Evolutionary conservation across 2,113 vertebrate genomes (phyloP), one percentile per base, ranked within the genome.

Genomic region (Seriola quinqueradiata): DNA sequence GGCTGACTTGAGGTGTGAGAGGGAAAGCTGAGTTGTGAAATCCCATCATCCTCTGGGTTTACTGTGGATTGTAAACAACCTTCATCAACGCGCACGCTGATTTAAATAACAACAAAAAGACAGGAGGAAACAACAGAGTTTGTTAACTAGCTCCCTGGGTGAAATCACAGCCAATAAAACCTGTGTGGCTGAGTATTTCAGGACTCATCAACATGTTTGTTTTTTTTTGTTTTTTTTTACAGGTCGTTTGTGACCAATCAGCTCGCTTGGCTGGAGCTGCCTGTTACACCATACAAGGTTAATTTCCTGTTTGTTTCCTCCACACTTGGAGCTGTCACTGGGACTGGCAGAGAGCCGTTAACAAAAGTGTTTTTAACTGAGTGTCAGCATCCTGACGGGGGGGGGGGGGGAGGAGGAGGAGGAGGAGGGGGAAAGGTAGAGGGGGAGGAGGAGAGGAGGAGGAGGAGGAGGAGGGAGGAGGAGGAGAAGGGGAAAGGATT

Each of bases 231-330:
- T 40, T 66, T 61, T 71, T 60, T 73, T 69, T 57, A 23, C 44
- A 60, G 57, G 57, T 81, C 23, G 3, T 58, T 42, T 50, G 55
- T 69, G 70, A 78, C 81, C 76, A 83, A 87, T 87, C 67, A 72
- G 81, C 28, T 69, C 8, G 16, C 42, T 63, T 81, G 75, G 75
- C 65, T 63, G 58, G 12, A 61, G 77, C 10, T 69, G 32, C 59
- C 25, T 73, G 76, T 83, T 77, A 80, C 54, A 69, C 34, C 44
- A 6, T 0, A 52, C 48, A 36, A 75, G 67, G 36, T 84, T 74
- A 77, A 82, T 82, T 84, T 88, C 83, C 83, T 87, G 79, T 81
- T 90, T 87, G 82, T 85, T 85, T 85, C 83, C 66, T 78, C 75
- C 70, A 84, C 81, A 86, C 75, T 70, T 67, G 0, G 38, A 88